Evolutionary conservation across 2,888 invertebrate genomes (phyloP).

Genomic region (Cabera pusaria): DNA sequence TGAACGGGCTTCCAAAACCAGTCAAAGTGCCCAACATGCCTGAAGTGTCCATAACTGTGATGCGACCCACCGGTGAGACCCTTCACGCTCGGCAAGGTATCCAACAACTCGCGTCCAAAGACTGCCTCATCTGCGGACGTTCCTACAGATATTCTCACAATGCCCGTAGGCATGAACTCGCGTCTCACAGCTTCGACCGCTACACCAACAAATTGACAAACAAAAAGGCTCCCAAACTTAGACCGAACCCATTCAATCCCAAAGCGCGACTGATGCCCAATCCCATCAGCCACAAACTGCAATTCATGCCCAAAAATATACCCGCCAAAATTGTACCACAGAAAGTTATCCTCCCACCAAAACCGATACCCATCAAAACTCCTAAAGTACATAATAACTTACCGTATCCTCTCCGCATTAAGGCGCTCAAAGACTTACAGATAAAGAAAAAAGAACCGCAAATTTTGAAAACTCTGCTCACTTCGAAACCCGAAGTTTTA

Average conservation of each 20-base stretch:
- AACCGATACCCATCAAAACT: constrained; percentile 67
- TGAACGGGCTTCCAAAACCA: constrained; percentile 41
- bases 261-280: constrained; percentile 78
- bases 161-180: constrained; percentile 75
- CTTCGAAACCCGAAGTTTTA: constrained; percentile 72
- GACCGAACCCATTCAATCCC: constrained; percentile 78
- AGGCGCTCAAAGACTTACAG: constrained; percentile 78
- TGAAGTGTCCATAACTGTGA: constrained; percentile 76
- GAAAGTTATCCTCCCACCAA: constrained; percentile 58
- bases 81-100: constrained; percentile 73
- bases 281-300: constrained; percentile 74
- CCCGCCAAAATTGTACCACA: constrained; percentile 57
- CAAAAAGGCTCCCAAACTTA: constrained; percentile 67
- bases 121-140: constrained; percentile 76
- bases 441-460: constrained; percentile 78
- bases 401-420: constrained; percentile 75
- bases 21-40: constrained; percentile 65
- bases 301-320: constrained; percentile 59
- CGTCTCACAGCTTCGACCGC: constrained; percentile 74
- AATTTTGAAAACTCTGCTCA: constrained; percentile 76
- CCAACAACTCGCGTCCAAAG: constrained; percentile 76
- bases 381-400: constrained; percentile 60
- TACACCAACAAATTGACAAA: constrained; percentile 74
- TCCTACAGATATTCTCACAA: constrained; percentile 79
- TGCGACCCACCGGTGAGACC: constrained; percentile 73